phyloP scores from a whole-genome alignment of 2,888 invertebrate species.

The Callinectes sapidus region DNA sequence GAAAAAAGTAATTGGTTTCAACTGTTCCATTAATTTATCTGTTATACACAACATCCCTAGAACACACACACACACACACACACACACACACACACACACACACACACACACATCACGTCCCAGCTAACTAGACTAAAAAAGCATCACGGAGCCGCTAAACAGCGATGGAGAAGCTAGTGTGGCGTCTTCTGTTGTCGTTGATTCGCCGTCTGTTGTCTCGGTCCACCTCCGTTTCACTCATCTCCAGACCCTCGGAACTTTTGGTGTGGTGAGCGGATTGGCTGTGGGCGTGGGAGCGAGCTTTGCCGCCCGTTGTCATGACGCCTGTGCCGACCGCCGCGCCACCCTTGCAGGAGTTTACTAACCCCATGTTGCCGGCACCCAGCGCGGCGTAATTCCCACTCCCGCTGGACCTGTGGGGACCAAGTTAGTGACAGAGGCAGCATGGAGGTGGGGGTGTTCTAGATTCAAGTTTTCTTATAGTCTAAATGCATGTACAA shows the following conservation, averaged over 20 bases:
- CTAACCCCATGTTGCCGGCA: constrained; percentile 36
- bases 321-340: constrained; percentile 42
- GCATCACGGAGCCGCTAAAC: constrained; percentile 45
- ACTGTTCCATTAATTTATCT: not conserved
- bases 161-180: constrained; percentile 63
- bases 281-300: constrained; percentile 64
- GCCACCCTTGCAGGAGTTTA: constrained; percentile 52
- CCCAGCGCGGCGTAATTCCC: constrained; percentile 59
- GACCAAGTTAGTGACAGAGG: not conserved
- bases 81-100: not conserved
- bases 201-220: constrained; percentile 57
- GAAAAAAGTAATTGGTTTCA: not conserved
- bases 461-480: not conserved
- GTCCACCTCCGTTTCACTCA: constrained; percentile 70
- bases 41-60: not conserved
- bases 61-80: constrained; percentile 13
- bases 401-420: constrained; percentile 63
- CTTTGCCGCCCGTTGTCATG: constrained; percentile 64
- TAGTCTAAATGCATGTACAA: not conserved
- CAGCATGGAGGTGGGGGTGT: not conserved
- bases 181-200: constrained; percentile 47
- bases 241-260: constrained; percentile 60
- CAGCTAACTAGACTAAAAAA: not conserved
- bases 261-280: constrained; percentile 63
- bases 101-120: not conserved